Percentiles rank a stretch among this genome's conserved stretches.
These are phyloP conservation scores for Cremastinae sp. DNA, from an alignment of 2,888 invertebrate species.

Conservation along the genomic window DNA sequence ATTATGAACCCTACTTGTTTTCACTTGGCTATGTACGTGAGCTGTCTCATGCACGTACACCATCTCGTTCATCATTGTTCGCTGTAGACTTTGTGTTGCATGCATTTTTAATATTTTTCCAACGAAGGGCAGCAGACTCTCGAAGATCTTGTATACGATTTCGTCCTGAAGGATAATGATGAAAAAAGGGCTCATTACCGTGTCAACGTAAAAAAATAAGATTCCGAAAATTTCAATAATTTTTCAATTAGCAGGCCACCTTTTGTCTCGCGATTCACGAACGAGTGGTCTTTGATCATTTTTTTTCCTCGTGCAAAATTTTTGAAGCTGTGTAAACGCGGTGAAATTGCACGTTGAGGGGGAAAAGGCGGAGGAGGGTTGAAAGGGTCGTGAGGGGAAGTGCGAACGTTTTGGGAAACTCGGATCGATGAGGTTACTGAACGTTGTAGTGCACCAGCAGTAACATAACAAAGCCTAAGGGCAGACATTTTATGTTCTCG, in stretches of 20 bases:
- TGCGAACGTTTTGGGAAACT: slow-evolving; percentile 23
- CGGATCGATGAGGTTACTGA: slow-evolving; percentile 53
- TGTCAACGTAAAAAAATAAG: too few relatives aligned
- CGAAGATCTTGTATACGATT: slow-evolving; percentile 3
- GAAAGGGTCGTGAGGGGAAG: background rate
- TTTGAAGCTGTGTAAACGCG: background rate
- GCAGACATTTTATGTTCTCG: slow-evolving; percentile 5
- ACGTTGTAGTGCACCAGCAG: slow-evolving; percentile 27
- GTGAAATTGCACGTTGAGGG: background rate
- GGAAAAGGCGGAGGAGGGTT: background rate
- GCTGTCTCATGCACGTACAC: too few relatives aligned
- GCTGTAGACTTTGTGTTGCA: slow-evolving; percentile 14
- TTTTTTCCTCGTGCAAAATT: too few relatives aligned
- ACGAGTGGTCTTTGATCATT: too few relatives aligned
- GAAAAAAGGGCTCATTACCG: background rate
- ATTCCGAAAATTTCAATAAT: too few relatives aligned
- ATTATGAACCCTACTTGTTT: too few relatives aligned
- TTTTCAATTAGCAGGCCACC: too few relatives aligned
- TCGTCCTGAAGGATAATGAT: too few relatives aligned
- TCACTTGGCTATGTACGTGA: too few relatives aligned
- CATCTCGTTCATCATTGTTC: slow-evolving; percentile 11
- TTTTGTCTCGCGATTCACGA: too few relatives aligned
- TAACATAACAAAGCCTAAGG: slow-evolving; percentile 4
- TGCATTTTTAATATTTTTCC: slow-evolving; percentile 18
- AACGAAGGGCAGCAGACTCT: background rate